A percentile compares a stretch with the other conserved stretches of the same genome.
These are phyloP conservation scores for Ictalurus punctatus DNA, from an alignment of 2,113 vertebrate species.

Conservation along the genomic window DNA sequence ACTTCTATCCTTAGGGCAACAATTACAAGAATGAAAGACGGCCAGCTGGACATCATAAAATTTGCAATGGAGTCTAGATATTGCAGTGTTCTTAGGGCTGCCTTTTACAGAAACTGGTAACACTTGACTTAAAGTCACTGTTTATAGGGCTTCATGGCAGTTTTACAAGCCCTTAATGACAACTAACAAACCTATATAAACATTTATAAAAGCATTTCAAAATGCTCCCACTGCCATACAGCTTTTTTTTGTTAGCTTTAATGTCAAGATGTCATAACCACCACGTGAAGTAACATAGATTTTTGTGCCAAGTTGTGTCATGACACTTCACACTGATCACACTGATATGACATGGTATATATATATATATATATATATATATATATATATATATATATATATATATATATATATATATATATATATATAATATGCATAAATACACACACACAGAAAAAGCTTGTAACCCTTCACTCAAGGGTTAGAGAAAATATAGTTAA, in stretches of 20 bases:
- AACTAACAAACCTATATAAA: background rate
- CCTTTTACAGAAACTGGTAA: background rate
- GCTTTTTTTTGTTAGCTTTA: background rate
- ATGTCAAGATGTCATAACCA: background rate
- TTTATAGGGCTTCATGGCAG: too few relatives aligned
- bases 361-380: too few relatives aligned
- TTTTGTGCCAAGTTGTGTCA: background rate
- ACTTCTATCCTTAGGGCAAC: constrained; percentile 4
- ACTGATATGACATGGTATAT: too few relatives aligned
- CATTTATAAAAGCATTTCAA: background rate
- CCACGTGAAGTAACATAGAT: background rate
- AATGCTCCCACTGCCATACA: background rate
- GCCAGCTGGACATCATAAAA: constrained; percentile 1
- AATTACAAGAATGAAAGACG: background rate
- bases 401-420: too few relatives aligned
- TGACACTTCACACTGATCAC: too few relatives aligned
- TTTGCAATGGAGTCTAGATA: background rate
- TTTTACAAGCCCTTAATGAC: background rate
- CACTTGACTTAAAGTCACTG: background rate
- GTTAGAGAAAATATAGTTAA: too few relatives aligned
- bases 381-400: too few relatives aligned
- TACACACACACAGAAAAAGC: too few relatives aligned
- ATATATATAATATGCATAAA: too few relatives aligned
- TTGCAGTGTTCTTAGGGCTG: background rate
- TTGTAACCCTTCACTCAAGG: too few relatives aligned